Conservation (phyloP, 1,140 invertebrate genomes). For the Eurosta solidaginis region DNA sequence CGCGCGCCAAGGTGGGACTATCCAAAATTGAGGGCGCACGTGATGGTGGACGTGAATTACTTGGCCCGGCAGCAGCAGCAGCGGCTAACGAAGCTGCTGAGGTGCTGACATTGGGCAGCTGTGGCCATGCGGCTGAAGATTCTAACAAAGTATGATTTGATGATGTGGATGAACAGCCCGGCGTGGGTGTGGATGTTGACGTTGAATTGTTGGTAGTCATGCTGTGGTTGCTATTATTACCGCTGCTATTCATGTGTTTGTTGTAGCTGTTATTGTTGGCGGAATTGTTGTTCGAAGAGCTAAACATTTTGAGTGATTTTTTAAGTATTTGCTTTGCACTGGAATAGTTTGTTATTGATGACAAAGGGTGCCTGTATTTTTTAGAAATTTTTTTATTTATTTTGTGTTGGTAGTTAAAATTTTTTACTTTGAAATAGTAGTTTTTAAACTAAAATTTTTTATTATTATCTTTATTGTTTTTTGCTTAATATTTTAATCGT, state of each 20-base stretch:
- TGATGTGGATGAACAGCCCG: constrained; percentile 53
- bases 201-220: constrained; percentile 25
- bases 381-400: no score
- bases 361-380: no score
- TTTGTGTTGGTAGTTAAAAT: no score
- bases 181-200: constrained; percentile 54
- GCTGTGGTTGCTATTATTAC: background rate
- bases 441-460: no score
- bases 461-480: no score
- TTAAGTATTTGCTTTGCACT: background rate
- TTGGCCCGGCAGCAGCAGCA: constrained; percentile 37
- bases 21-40: constrained; percentile 62
- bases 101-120: constrained; percentile 40
- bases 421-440: no score
- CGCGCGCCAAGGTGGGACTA: constrained; percentile 64
- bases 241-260: background rate
- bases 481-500: no score
- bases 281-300: background rate
- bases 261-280: constrained; percentile 3
- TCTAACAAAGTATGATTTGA: constrained; percentile 50
- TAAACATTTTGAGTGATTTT: background rate
- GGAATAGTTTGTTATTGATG: no score
- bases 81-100: constrained; percentile 34
- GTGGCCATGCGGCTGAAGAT: constrained; percentile 34
- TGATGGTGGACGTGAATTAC: constrained; percentile 53